These are phyloP conservation scores for Tiliacea citrago DNA, from an alignment of 2,888 invertebrate species.

Conservation along the genomic window DNA sequence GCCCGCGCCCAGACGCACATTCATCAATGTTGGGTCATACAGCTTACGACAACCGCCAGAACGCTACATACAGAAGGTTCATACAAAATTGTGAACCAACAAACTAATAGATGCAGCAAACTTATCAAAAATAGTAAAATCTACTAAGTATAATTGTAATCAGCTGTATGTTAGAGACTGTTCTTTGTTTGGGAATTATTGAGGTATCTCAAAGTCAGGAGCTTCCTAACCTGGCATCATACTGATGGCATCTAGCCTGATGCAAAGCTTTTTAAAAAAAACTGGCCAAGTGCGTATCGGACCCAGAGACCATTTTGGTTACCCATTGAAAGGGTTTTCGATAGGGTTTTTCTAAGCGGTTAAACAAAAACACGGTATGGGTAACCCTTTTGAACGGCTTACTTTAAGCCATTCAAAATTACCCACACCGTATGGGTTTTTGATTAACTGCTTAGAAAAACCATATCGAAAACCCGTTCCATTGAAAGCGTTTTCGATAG, in stretches of 20 bases:
- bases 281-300: no score
- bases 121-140: not conserved
- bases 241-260: not conserved
- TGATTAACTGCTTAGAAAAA: no score
- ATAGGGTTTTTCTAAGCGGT: no score
- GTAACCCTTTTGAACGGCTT: no score
- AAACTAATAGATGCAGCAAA: not conserved
- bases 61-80: conserved; percentile 4
- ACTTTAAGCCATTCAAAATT: no score
- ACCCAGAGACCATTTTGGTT: no score
- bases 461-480: no score
- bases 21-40: conserved; percentile 29
- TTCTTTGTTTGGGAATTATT: not conserved
- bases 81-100: conserved; percentile 5
- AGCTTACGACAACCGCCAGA: not conserved
- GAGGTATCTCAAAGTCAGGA: not conserved
- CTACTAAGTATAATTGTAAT: not conserved
- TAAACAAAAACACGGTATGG: no score
- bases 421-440: no score
- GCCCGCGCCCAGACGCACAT: conserved; percentile 32
- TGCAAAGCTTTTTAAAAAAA: not conserved
- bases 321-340: no score
- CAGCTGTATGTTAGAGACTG: not conserved
- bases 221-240: not conserved
- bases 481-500: no score